Base-by-base conservation (phyloP, 2,113 vertebrate genomes). In the Talpa occidentalis region DNA sequence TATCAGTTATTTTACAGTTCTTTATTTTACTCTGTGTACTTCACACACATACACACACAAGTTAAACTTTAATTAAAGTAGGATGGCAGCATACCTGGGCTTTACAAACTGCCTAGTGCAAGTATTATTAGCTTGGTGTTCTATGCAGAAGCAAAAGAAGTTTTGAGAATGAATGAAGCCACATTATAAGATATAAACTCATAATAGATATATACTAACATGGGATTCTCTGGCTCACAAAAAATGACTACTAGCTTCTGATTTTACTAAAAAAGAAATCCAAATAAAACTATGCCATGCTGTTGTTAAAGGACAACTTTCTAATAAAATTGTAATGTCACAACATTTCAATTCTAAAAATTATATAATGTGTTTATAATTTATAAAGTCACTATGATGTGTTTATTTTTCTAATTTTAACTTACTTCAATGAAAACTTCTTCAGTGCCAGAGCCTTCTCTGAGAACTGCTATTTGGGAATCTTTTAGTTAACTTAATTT, bases 331-430 rank as follows among this genome's bases (percentile, higher is more conserved):
- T 24, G 62, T 49, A 56, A 37, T 40, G 89, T 91, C 67, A 44
- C n/a, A 49, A 81, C 59, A 54, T 69, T 56, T 78, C 8, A 60
- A 54, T 28, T 42, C 54, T 9, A 7, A 84, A 84, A 90, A 30
- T 42, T 59, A 11, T 79, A 52, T 24, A 2, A 10, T 60, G 26
- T 24, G 28, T 10, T 19, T 49, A 44, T 69, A 10, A 40, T 24
- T 26, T 62, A 54, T 67, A 52, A 64, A 54, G 32, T 87, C 40
- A 73, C 35, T 32, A 8, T 52, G 1, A 40, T 35, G 1, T 64
- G 10, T 74, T 78, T 16, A 47, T 22, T 79, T 86, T 87, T 92
- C 16, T 92, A 10, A 80, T 79, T 95, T 88, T 49, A 76, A 69
- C 19, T 32, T 37, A 78, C 60, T 49, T 67, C 40, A 70, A 6